phyloP scores from a whole-genome alignment of 1,140 invertebrate genomes.

The Rhopalosiphum maidis region DNA sequence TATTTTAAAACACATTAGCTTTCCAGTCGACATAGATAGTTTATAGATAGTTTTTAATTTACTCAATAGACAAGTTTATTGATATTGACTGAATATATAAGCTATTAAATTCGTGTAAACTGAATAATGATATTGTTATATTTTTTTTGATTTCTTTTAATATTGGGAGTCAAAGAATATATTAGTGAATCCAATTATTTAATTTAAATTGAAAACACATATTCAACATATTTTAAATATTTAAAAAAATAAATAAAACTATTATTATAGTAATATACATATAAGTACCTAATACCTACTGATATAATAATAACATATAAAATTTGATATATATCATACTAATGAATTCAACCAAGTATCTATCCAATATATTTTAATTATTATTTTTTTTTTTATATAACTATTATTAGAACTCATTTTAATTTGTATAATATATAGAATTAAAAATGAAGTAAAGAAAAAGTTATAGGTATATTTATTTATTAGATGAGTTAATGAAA shows the following conservation, averaged over 20 bases:
- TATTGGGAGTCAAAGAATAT: not conserved
- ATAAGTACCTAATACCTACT: not conserved
- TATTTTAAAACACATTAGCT: not conserved
- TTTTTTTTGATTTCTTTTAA: too few species aligned
- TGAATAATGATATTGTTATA: not conserved
- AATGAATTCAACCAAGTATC: not conserved
- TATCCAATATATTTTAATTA: not conserved
- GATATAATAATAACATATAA: not conserved
- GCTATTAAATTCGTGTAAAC: not conserved
- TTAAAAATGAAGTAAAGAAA: not conserved
- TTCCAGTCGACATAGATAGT: not conserved
- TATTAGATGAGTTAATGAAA: not conserved
- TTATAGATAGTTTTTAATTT: not conserved
- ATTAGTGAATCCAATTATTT: not conserved
- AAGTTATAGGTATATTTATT: not conserved
- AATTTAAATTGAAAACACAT: not conserved
- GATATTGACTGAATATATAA: not conserved
- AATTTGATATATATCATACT: not conserved
- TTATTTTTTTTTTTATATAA: not conserved
- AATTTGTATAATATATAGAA: not conserved
- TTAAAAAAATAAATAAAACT: not conserved
- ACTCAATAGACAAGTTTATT: not conserved
- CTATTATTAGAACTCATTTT: not conserved
- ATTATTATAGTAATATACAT: not conserved
- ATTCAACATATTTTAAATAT: not conserved